These are phyloP conservation scores for Polymixis lichenea DNA, from an alignment of 2,888 invertebrate genomes.

Conservation along the genomic window DNA sequence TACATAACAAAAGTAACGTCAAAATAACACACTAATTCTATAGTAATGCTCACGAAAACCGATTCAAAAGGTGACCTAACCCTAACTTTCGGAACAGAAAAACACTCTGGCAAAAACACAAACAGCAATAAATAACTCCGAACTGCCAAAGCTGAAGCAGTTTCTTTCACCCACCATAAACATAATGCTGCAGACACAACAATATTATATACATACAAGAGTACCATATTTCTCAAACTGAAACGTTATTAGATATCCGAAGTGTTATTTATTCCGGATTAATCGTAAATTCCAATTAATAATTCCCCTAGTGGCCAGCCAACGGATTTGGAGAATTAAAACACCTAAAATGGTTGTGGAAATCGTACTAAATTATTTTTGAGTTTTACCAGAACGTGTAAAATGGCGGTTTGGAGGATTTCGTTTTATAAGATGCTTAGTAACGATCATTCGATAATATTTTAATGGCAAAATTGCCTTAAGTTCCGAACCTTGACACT, in stretches of 20 bases:
- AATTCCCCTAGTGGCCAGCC: constrained; percentile 9
- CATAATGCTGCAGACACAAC: constrained; percentile 61
- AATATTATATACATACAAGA: constrained; percentile 37
- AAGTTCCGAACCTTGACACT: constrained; percentile 19
- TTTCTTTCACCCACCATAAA: constrained; percentile 61
- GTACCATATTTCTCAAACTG: constrained; percentile 14
- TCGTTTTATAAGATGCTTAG: neutral
- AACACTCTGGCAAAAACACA: constrained; percentile 61
- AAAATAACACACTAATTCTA: constrained; percentile 38
- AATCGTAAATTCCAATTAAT: constrained; percentile 38
- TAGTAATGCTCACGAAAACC: constrained; percentile 31
- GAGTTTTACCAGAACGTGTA: neutral
- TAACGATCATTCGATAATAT: constrained; percentile 7
- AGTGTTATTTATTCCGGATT: constrained; percentile 45
- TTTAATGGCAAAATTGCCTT: constrained; percentile 10
- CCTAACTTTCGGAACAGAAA: constrained; percentile 50
- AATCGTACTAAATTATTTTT: constrained; percentile 8
- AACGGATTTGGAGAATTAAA: constrained; percentile 22
- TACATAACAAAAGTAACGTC: constrained; percentile 27
- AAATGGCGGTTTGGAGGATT: neutral
- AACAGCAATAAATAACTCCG: constrained; percentile 66
- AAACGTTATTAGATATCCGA: constrained; percentile 12
- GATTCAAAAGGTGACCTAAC: constrained; percentile 51
- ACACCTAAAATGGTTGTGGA: constrained; percentile 18
- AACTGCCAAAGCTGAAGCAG: constrained; percentile 60